Base-by-base conservation (phyloP, 2,113 vertebrate genomes). In the Paramormyrops kingsleyae region DNA sequence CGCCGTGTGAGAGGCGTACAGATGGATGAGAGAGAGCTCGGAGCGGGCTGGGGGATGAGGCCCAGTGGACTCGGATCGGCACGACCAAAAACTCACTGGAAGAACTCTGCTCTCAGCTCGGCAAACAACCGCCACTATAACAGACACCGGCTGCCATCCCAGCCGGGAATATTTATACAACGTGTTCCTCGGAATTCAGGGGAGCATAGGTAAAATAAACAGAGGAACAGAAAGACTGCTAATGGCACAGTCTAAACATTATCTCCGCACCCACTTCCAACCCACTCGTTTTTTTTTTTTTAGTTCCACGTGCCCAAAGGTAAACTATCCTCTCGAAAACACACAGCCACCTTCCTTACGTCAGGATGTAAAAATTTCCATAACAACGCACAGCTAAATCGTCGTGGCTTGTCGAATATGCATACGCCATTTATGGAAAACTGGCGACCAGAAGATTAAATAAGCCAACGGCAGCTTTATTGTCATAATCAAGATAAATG, bases 231-330 rank as follows among this genome's bases (percentile, higher is more conserved):
- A 93, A 92, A 92, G 92, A 94, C 62, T 91, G 90, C 50, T 91
- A 91, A 93, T 91, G 92, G 95, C 94, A 94, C 93, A 94, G 94
- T 93, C 93, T 94, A 95, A 95, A 95, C 95, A 94, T 94, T 92
- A 93, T 94, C 93, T 91, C 92, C 91, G 93, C 93, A 93, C 94
- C 94, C 92, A 95, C 94, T 95, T 93, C 91, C 92, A 80, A 87
- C 93, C 92, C 91, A 92, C 91, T 15, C 31, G 91, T 19, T 44
- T 39, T 52, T 17, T 39, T 56, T 15, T 90, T 59, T 90, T 56
- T 66, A 94, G 93, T 94, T 93, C 92, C 92, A 91, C 53, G 85
- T 46, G 66, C 10, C 47, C 86, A 44, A 35, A 90, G 62, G 86
- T 87, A 90, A 89, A 53, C 27, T 44, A 39, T 21, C 87, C 84